Conservation (phyloP, 92 coral and sea anemone species). For the Porites evermanni region DNA sequence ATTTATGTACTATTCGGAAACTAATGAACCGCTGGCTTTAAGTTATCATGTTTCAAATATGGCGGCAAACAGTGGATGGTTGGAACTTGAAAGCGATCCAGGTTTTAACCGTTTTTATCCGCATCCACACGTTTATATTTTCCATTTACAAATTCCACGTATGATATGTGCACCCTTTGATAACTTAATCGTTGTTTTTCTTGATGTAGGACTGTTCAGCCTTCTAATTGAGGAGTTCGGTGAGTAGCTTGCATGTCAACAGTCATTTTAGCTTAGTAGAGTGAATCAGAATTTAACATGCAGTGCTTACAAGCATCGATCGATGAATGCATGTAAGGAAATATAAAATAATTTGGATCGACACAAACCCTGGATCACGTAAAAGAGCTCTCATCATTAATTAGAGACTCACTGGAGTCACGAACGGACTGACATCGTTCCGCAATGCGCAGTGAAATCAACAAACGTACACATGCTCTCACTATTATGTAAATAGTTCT, state of each 20-base stretch:
- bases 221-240: conserved; percentile 94
- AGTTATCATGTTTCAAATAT: conserved; percentile 23
- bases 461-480: no score
- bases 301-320: no score
- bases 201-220: conserved; percentile 82
- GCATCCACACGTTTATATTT: not conserved
- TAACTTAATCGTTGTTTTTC: not conserved
- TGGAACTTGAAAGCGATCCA: conserved; percentile 98
- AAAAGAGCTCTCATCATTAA: no score
- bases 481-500: no score
- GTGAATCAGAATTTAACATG: no score
- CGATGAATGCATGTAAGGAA: no score
- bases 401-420: no score
- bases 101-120: conserved; percentile 56
- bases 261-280: no score
- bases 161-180: not conserved
- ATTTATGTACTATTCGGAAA: not conserved
- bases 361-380: no score
- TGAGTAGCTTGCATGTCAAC: conserved; percentile 42
- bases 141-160: not conserved
- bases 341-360: no score
- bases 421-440: no score
- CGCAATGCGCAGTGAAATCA: no score
- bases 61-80: conserved; percentile 82
- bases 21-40: not conserved